phyloP scores from a whole-genome alignment of 2,888 invertebrate genomes.

The Barypeithes pellucidus region DNA sequence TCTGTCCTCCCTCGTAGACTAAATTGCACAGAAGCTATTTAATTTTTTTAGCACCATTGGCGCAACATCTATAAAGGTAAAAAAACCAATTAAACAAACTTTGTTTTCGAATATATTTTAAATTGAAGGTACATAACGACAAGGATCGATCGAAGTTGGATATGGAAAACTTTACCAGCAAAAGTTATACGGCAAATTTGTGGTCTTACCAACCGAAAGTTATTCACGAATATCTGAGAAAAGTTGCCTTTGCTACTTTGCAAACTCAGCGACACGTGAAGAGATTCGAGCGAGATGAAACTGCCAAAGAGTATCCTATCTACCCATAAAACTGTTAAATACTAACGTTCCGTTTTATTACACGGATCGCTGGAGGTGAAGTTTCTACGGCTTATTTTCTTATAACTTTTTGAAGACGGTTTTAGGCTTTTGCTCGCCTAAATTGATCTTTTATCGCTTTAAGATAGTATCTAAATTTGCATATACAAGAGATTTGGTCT shows the following conservation, averaged over 20 bases:
- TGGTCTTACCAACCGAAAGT: slow-evolving; percentile 49
- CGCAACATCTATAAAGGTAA: too few relatives aligned
- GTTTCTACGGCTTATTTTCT: slow-evolving; percentile 64
- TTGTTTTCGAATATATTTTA: too few relatives aligned
- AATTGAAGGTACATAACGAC: slow-evolving; percentile 4
- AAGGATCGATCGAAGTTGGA: slow-evolving; percentile 21
- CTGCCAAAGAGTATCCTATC: slow-evolving; percentile 59
- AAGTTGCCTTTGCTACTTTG: slow-evolving; percentile 65
- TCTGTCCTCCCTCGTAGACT: too few relatives aligned
- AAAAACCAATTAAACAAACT: too few relatives aligned
- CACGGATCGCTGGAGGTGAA: slow-evolving; percentile 63
- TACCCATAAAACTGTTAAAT: slow-evolving; percentile 65
- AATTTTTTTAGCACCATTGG: too few relatives aligned
- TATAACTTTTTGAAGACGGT: slow-evolving; percentile 58
- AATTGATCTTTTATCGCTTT: slow-evolving; percentile 39
- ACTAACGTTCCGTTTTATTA: slow-evolving; percentile 66
- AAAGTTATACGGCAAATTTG: slow-evolving; percentile 50
- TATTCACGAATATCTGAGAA: slow-evolving; percentile 62
- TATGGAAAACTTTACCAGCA: slow-evolving; percentile 35
- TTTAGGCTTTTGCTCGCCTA: slow-evolving; percentile 13
- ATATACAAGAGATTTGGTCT: slow-evolving; percentile 15
- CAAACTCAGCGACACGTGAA: slow-evolving; percentile 66
- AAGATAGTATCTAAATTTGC: slow-evolving; percentile 22
- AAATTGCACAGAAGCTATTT: too few relatives aligned
- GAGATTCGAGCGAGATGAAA: slow-evolving; percentile 48